phyloP scores from a whole-genome alignment of 2,888 invertebrate species.

The Asteroscopus sphinx region DNA sequence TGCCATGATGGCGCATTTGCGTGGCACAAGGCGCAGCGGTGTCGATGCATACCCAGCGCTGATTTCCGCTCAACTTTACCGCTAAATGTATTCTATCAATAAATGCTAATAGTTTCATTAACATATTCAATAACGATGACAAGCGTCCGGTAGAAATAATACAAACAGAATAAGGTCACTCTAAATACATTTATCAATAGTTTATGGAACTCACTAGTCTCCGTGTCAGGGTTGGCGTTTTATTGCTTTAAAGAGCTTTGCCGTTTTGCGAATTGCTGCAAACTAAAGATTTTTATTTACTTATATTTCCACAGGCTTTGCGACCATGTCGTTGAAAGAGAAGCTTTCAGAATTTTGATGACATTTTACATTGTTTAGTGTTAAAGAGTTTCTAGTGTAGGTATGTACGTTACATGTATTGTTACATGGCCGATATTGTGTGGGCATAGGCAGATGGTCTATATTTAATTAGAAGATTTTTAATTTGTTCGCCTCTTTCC shows the following conservation, averaged over 20 bases:
- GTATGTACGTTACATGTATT: too few relatives aligned
- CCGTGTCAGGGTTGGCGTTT: conserved; percentile 11
- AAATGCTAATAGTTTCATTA: conserved; percentile 52
- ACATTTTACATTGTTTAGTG: conserved; percentile 4
- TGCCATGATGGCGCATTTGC: conserved; percentile 23
- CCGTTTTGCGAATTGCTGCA: conserved; percentile 19
- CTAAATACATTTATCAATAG: conserved; percentile 17
- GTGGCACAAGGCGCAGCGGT: neutral
- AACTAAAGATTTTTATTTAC: conserved; percentile 33
- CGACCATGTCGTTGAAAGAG: conserved; percentile 22
- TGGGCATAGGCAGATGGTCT: too few relatives aligned
- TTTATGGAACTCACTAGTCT: conserved; percentile 8
- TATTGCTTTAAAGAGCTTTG: conserved; percentile 11
- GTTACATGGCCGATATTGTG: neutral
- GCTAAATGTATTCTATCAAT: conserved; percentile 49
- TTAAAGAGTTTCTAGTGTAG: conserved; percentile 5
- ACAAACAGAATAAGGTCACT: conserved; percentile 31
- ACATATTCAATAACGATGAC: conserved; percentile 49
- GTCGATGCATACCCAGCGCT: conserved; percentile 28
- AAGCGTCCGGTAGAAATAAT: conserved; percentile 29
- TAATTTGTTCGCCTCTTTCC: too few relatives aligned
- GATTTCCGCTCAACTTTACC: conserved; percentile 52
- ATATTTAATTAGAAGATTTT: conserved; percentile 18
- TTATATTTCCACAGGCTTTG: conserved; percentile 7
- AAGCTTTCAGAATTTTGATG: conserved; percentile 32